These are phyloP conservation scores for Hesperophylax magnus DNA, from an alignment of 1,140 invertebrate species.

Conservation along the genomic window DNA sequence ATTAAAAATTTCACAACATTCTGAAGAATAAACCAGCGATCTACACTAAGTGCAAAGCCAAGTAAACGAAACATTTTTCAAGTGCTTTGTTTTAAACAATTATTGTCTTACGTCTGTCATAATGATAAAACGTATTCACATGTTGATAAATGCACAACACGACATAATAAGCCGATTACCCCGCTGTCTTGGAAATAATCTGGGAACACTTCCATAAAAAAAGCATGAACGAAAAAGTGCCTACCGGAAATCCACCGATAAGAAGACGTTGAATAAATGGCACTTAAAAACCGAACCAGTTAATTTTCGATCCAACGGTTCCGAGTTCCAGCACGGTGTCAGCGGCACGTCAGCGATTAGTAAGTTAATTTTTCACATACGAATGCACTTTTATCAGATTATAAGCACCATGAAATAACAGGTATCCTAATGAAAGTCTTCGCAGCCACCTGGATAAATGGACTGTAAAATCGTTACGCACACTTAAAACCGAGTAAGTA, in stretches of 20 bases:
- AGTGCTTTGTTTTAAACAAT: too few species aligned
- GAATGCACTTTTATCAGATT: slow-evolving; percentile 56
- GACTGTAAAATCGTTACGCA: slow-evolving; percentile 52
- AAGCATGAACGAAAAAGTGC: not conserved
- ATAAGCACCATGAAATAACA: slow-evolving; percentile 56
- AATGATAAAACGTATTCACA: not conserved
- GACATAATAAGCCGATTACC: slow-evolving; percentile 1
- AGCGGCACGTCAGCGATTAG: slow-evolving; percentile 42
- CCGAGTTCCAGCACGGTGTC: not conserved
- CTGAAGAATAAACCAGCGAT: too few species aligned
- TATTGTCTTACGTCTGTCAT: not conserved
- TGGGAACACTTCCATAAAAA: not conserved
- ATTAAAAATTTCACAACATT: too few species aligned
- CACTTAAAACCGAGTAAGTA: not conserved
- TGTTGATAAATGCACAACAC: slow-evolving; percentile 3
- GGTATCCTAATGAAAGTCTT: slow-evolving; percentile 55
- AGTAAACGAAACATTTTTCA: too few species aligned
- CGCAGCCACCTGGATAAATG: slow-evolving; percentile 54
- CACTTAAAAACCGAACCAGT: slow-evolving; percentile 7
- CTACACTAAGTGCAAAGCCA: too few species aligned
- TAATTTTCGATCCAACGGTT: slow-evolving; percentile 33
- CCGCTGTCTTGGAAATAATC: not conserved
- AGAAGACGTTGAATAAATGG: slow-evolving; percentile 34
- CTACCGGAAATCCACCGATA: slow-evolving; percentile 35
- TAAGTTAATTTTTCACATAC: slow-evolving; percentile 49